Evolutionary conservation across 1,140 invertebrate species (phyloP).

Genomic region (Cherax destructor): DNA sequence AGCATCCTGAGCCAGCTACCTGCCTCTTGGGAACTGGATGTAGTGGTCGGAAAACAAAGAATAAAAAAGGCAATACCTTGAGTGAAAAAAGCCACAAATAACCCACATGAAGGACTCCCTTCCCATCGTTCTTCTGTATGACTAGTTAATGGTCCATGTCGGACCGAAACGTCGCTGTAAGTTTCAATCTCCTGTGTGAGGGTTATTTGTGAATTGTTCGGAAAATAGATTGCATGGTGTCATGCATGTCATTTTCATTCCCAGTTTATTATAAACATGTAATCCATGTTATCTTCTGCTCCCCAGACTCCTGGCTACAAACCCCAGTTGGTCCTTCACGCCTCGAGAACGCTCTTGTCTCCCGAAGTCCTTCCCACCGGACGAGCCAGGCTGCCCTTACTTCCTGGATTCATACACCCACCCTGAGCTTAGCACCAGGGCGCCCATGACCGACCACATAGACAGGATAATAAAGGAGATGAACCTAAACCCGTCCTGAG

Average conservation of each 20-base stretch:
- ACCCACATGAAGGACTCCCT: no score
- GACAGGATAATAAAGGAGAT: slow-evolving; percentile 75
- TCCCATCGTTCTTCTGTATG: no score
- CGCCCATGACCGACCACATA: slow-evolving; percentile 82
- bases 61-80: no score
- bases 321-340: slow-evolving; percentile 81
- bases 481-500: slow-evolving; percentile 29
- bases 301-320: slow-evolving; percentile 83
- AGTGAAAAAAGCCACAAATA: no score
- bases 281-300: slow-evolving; percentile 35
- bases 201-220: no score
- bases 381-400: slow-evolving; percentile 87
- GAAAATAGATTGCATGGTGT: no score
- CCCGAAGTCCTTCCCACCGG: slow-evolving; percentile 88
- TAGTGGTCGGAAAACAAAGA: no score
- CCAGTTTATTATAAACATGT: neutral
- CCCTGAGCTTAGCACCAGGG: slow-evolving; percentile 79
- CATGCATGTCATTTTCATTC: neutral
- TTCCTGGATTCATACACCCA: slow-evolving; percentile 89
- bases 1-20: no score
- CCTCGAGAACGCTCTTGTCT: slow-evolving; percentile 85
- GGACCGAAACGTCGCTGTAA: no score
- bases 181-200: no score
- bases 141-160: no score
- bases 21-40: no score